Conservation (phyloP, 35 echinoderm and acorn worm genomes). For the Ophioderma brevispina region DNA sequence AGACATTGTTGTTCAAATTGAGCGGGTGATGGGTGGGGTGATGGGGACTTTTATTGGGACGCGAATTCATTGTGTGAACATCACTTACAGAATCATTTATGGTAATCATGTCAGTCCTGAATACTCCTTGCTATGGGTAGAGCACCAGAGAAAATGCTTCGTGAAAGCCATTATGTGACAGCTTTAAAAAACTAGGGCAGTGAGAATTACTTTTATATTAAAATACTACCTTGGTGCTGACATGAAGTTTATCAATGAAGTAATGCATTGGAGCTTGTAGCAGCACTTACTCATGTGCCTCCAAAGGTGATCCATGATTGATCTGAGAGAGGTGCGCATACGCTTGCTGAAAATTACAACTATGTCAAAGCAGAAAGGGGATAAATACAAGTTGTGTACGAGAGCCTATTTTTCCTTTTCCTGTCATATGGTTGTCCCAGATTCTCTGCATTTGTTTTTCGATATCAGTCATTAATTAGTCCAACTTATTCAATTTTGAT, state of each 20-base stretch:
- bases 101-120: neutral
- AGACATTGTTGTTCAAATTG: neutral
- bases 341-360: slow-evolving; percentile 37
- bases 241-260: slow-evolving; percentile 38
- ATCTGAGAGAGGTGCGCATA: neutral
- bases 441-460: slow-evolving; percentile 52
- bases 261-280: slow-evolving; percentile 10
- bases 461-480: slow-evolving; percentile 50
- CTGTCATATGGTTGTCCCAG: slow-evolving; percentile 21
- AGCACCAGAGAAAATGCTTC: neutral
- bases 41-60: neutral
- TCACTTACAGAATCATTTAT: neutral
- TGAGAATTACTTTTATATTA: neutral
- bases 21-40: no score
- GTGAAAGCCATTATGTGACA: neutral
- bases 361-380: neutral
- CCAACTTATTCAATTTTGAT: slow-evolving; percentile 34
- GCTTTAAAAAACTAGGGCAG: neutral
- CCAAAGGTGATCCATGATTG: neutral
- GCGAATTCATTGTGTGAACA: slow-evolving; percentile 9
- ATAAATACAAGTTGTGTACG: slow-evolving; percentile 22
- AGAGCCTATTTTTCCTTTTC: slow-evolving; percentile 40
- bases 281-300: neutral
- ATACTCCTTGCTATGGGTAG: neutral
- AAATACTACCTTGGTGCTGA: slow-evolving; percentile 16